phyloP scores from a whole-genome alignment of 2,113 vertebrate genomes.

The Coryphaenoides rupestris region DNA sequence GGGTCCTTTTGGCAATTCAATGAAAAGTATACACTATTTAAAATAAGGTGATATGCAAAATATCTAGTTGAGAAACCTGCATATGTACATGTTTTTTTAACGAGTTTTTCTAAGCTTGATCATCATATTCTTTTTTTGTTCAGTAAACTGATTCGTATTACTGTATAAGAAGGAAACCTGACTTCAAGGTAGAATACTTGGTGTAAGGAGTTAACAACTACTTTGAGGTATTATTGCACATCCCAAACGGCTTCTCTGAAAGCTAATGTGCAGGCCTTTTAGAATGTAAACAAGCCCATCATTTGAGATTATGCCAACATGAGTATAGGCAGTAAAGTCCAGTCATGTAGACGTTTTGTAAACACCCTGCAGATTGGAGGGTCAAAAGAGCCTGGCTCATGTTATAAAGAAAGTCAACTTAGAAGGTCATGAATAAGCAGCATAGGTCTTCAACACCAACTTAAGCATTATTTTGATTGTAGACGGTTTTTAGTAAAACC shows the following conservation, averaged over 20 bases:
- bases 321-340: not conserved
- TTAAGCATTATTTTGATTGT: constrained; percentile 28
- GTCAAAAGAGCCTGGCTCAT: constrained; percentile 19
- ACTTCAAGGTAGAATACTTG: constrained; percentile 17
- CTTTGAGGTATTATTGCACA: constrained; percentile 69
- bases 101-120: constrained; percentile 10
- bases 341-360: constrained; percentile 26
- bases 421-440: not conserved
- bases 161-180: constrained; percentile 41
- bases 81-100: constrained; percentile 8
- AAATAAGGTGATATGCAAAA: constrained; percentile 59
- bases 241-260: constrained; percentile 20
- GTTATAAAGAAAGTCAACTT: constrained; percentile 13
- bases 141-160: not conserved
- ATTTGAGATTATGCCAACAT: not conserved
- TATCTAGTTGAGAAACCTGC: not conserved
- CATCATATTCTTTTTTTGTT: not conserved
- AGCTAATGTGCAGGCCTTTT: constrained; percentile 28
- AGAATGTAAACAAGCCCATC: constrained; percentile 34
- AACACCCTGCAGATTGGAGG: constrained; percentile 39
- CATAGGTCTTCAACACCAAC: constrained; percentile 1
- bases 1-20: constrained; percentile 49
- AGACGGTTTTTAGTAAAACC: constrained; percentile 53
- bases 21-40: not conserved
- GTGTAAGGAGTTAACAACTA: constrained; percentile 41